Conservation (phyloP, 2,888 invertebrate genomes). For the Cataglyphis livida region DNA sequence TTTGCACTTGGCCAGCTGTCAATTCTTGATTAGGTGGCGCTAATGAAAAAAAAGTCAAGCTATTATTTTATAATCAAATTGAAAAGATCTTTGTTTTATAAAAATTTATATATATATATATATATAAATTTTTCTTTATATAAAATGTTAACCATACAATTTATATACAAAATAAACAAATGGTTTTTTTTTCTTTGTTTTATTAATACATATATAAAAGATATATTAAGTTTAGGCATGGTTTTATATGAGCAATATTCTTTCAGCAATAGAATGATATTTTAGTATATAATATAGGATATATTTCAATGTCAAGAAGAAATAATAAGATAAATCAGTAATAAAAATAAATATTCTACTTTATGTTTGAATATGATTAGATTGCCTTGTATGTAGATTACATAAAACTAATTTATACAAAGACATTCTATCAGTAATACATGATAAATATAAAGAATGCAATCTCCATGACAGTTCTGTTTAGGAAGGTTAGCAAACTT, state of each 20-base stretch:
- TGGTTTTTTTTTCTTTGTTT: neutral
- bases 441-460: neutral
- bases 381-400: neutral
- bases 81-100: neutral
- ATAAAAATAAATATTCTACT: neutral
- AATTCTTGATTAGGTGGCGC: constrained; percentile 90
- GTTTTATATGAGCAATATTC: neutral
- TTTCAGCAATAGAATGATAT: neutral
- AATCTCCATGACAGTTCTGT: neutral
- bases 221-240: neutral
- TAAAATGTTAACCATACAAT: neutral
- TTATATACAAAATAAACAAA: neutral
- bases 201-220: neutral
- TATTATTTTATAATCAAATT: neutral
- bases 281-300: neutral
- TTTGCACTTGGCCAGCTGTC: constrained; percentile 90
- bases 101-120: neutral
- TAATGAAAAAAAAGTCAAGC: constrained; percentile 77
- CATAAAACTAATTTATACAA: neutral
- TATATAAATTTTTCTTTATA: neutral
- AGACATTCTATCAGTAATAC: neutral
- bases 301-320: neutral
- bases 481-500: constrained; percentile 9
- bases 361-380: neutral
- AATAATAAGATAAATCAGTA: neutral